Percentiles rank a stretch among this genome's conserved stretches.
phyloP scores from a whole-genome alignment of 2,797 vertebrate genomes.

The Apodemus agrarius region DNA sequence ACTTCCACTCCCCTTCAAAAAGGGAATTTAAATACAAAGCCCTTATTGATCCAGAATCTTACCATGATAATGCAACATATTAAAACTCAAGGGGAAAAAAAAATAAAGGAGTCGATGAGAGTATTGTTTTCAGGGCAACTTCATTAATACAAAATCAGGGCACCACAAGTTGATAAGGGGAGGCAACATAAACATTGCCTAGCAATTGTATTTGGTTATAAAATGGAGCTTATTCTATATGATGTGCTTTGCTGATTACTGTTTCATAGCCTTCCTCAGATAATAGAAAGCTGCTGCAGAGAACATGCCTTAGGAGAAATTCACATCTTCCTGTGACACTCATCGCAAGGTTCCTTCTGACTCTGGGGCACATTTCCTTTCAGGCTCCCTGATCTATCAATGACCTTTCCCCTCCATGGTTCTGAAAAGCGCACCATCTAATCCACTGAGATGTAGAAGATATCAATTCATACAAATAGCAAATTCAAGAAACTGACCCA shows the following conservation, averaged over 20 bases:
- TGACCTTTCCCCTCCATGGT: not conserved
- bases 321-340: not conserved
- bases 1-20: not conserved
- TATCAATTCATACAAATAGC: not conserved
- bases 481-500: slow-evolving; percentile 9
- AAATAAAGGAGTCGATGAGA: not conserved
- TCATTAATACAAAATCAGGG: not conserved
- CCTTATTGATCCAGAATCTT: not conserved
- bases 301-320: not conserved
- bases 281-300: not conserved
- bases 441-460: not conserved
- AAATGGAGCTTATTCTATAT: not conserved
- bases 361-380: not conserved
- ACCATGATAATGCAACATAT: not conserved
- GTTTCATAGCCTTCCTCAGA: not conserved
- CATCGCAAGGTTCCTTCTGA: not conserved
- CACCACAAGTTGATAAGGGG: not conserved
- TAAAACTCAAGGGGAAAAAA: not conserved
- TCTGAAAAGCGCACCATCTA: not conserved
- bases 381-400: slow-evolving; percentile 9
- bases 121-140: not conserved
- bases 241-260: slow-evolving; percentile 8
- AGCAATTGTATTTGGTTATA: not conserved
- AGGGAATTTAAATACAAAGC: not conserved
- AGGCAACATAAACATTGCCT: not conserved